A percentile compares a stretch with the other conserved stretches of the same genome.
These are phyloP conservation scores for Galerucella nymphaeae DNA, from an alignment of 2,888 invertebrate species.

Conservation along the genomic window DNA sequence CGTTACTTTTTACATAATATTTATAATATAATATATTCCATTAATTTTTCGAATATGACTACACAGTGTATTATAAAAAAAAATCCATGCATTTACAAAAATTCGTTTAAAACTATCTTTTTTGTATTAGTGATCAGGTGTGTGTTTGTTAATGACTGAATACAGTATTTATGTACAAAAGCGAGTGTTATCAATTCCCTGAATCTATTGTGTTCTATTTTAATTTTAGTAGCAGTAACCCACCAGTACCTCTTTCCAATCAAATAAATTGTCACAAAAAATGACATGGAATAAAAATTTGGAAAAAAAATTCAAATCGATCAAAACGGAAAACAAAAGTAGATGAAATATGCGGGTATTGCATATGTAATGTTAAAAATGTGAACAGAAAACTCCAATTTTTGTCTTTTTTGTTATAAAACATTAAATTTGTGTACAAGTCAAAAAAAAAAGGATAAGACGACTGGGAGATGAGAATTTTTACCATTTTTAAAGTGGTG, in stretches of 20 bases:
- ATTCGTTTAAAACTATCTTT: constrained; percentile 29
- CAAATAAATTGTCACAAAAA: neutral
- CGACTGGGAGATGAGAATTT: too few relatives aligned
- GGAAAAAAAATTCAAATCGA: too few relatives aligned
- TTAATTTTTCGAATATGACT: constrained; percentile 54
- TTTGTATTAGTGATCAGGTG: constrained; percentile 49
- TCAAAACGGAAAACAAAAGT: too few relatives aligned
- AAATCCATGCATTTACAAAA: constrained; percentile 54
- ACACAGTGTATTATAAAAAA: constrained; percentile 61
- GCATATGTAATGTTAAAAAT: too few relatives aligned
- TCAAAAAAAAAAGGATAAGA: too few relatives aligned
- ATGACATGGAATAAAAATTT: too few relatives aligned
- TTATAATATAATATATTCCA: constrained; percentile 60
- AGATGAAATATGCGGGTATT: too few relatives aligned
- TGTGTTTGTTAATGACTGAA: constrained; percentile 24
- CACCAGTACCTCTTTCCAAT: neutral
- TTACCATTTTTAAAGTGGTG: neutral
- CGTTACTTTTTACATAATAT: constrained; percentile 58
- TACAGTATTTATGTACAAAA: constrained; percentile 47
- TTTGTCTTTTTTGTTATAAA: too few relatives aligned
- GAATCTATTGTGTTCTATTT: constrained; percentile 45
- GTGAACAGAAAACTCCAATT: too few relatives aligned
- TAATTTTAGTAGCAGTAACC: constrained; percentile 22
- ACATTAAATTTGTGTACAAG: too few relatives aligned
- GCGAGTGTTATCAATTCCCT: constrained; percentile 44